Conservation (phyloP, 2,113 vertebrate genomes). For the Myocastor coypus region DNA sequence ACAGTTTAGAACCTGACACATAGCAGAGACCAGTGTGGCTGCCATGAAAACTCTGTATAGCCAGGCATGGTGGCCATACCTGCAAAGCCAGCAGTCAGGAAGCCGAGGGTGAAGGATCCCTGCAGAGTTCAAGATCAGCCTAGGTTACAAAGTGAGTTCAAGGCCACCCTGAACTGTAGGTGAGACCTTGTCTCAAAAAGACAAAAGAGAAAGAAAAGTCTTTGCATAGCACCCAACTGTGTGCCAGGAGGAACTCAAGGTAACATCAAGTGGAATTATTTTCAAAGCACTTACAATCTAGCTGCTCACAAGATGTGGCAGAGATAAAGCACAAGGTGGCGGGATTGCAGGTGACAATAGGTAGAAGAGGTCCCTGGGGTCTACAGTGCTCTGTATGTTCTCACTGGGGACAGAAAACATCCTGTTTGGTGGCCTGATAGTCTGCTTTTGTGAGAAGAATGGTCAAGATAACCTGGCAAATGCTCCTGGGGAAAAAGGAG, state of each 20-base stretch:
- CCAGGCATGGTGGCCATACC: no score
- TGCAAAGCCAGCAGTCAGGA: no score
- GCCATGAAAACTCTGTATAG: not conserved
- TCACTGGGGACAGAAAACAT: not conserved
- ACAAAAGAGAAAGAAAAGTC: not conserved
- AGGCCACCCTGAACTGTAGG: no score
- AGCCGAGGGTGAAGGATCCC: no score
- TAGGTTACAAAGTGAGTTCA: no score
- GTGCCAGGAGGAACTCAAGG: not conserved
- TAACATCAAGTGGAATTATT: not conserved
- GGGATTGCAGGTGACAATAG: not conserved
- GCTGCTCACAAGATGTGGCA: not conserved
- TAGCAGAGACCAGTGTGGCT: not conserved
- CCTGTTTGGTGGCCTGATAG: not conserved
- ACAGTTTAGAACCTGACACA: not conserved
- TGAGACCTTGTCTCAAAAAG: no score
- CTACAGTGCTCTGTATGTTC: not conserved
- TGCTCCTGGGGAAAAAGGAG: not conserved
- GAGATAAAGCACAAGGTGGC: not conserved
- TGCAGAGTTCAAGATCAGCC: no score
- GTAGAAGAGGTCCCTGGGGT: not conserved
- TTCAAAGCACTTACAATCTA: not conserved
- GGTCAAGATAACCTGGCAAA: not conserved
- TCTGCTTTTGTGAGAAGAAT: slow-evolving; percentile 2
- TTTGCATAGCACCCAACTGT: not conserved